A percentile compares a stretch with the other conserved stretches of the same genome.
These are phyloP conservation scores for Lutraria lutraria DNA, from an alignment of 2,888 invertebrate genomes.

Conservation along the genomic window DNA sequence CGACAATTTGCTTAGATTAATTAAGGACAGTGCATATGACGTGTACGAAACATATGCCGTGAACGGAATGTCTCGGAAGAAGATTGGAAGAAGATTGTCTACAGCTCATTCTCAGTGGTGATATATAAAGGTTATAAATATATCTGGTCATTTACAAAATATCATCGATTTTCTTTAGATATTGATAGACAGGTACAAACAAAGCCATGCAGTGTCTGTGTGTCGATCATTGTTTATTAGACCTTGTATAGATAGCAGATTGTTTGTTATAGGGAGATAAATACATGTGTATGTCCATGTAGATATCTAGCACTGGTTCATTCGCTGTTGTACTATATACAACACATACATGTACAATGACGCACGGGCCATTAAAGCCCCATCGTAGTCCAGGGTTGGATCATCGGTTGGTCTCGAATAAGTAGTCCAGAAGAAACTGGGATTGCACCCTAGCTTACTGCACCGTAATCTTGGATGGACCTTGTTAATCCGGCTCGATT, in stretches of 20 bases:
- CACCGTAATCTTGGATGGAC: too few relatives aligned
- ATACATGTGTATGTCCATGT: neutral
- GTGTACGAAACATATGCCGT: neutral
- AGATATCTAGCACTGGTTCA: too few relatives aligned
- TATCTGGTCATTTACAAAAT: neutral
- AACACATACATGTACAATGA: too few relatives aligned
- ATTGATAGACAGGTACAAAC: neutral
- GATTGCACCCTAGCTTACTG: too few relatives aligned
- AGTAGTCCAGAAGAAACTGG: too few relatives aligned
- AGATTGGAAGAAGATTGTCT: neutral
- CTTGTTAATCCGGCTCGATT: too few relatives aligned
- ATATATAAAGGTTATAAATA: constrained; percentile 20
- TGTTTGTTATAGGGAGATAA: neutral
- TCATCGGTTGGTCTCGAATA: too few relatives aligned
- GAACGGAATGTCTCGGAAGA: neutral
- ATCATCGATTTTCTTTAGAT: neutral
- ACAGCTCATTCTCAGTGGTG: neutral
- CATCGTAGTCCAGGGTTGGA: too few relatives aligned
- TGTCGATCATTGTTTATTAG: neutral
- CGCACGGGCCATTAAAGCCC: too few relatives aligned
- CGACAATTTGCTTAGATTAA: too few relatives aligned
- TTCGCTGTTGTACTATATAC: too few relatives aligned
- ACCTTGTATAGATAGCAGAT: neutral
- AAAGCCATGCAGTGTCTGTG: neutral
- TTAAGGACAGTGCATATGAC: too few relatives aligned